Base-by-base conservation (phyloP, 2,888 invertebrate genomes). In the Pterobdella sp. region DNA sequence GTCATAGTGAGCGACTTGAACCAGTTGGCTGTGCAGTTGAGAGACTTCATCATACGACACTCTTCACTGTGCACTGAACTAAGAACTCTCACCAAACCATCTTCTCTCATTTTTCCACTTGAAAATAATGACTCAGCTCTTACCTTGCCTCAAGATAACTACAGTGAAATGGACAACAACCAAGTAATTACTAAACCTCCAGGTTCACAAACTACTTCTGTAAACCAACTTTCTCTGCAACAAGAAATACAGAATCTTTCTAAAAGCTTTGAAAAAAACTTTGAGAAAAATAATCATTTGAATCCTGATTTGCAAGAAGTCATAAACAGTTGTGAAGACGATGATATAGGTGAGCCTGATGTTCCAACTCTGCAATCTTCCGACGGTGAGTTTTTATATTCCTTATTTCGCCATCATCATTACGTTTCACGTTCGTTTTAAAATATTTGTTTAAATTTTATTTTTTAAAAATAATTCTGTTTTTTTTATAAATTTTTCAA, bases 1-100 rank as follows among this genome's bases (percentile, higher is more conserved):
- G 68, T 22, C 10, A 14, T 69, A 14, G n/a, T n/a, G 10, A 69
- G n/a, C 14, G n/a, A 63, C 64, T n/a, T 63, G 64, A n/a, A 36
- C 31, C 26, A 37, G 22, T 34, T 42, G 49, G 49, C 49, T 14
- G 49, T 42, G 49, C 49, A 42, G 7, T 22, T 42, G 49, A 7
- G 49, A 22, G 49, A 42, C 49, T 42, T 42, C 49, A 42, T 42
- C 49, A 22, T 14, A 22, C 10, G 49, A 7, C 22, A 22, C 22
- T 7, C 49, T 14, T 7, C 10, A 7, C 10, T 42, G 10, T 42
- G 10, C 49, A 7, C 10, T 42, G 10, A 22, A 14, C 49, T 42
- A 7, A 42, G 22, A 22, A 14, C 49, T 22, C 49, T 42, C 49
- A 42, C 49, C 22, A 7, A 42, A 7, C 7, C 7, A 22, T 42